Percentiles rank a stretch among this genome's conserved stretches.
phyloP scores from a whole-genome alignment of 2,113 vertebrate genomes.

The Brachirus orientalis region DNA sequence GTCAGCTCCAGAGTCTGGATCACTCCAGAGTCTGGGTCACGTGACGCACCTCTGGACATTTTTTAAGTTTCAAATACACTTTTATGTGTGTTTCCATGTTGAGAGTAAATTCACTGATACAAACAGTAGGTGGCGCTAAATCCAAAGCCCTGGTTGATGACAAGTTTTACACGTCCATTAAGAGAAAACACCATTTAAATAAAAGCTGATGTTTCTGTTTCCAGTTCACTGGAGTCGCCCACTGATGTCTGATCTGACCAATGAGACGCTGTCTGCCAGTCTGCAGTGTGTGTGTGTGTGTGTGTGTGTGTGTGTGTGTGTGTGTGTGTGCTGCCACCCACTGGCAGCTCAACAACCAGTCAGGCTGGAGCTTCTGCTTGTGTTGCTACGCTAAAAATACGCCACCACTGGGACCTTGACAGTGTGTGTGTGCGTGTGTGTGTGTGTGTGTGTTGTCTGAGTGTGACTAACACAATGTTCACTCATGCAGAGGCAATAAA shows the following conservation, averaged over 20 bases:
- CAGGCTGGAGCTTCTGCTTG: slow-evolving; percentile 45
- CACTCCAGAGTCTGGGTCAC: slow-evolving; percentile 24
- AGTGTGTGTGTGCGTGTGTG: neutral
- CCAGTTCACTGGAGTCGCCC: neutral
- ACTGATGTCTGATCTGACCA: slow-evolving; percentile 33
- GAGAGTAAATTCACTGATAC: too few relatives aligned
- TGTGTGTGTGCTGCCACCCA: slow-evolving; percentile 34
- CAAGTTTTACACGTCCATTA: too few relatives aligned
- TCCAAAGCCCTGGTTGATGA: too few relatives aligned
- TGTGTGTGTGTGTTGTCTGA: neutral
- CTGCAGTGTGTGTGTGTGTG: slow-evolving; percentile 6
- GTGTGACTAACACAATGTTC: too few relatives aligned
- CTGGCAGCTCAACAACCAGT: slow-evolving; percentile 54
- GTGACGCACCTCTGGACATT: too few relatives aligned
- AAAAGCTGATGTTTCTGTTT: too few relatives aligned
- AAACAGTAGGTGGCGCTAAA: too few relatives aligned
- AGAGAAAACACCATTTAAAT: too few relatives aligned
- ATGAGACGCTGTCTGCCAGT: slow-evolving; percentile 10
- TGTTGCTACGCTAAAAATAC: slow-evolving; percentile 77
- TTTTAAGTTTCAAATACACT: too few relatives aligned
- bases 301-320: neutral
- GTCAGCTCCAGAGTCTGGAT: too few relatives aligned
- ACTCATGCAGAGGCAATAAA: too few relatives aligned
- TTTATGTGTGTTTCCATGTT: too few relatives aligned
- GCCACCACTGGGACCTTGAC: slow-evolving; percentile 13